Evolutionary conservation across 2,113 vertebrate genomes (phyloP).

Genomic region (Tachycineta bicolor): DNA sequence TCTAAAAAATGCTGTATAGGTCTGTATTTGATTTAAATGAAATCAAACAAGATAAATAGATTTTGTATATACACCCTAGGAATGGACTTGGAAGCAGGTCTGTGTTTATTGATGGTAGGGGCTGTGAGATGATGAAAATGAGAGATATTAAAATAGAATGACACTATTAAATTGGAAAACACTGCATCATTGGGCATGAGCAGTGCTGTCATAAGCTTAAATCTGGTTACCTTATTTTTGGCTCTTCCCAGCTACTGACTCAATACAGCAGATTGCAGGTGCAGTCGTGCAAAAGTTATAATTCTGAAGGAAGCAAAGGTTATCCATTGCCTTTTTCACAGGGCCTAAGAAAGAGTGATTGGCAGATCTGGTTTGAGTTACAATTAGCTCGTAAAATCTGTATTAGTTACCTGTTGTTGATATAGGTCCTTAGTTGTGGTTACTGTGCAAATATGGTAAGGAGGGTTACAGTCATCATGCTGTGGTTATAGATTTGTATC

Average conservation of each 20-base stretch:
- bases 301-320: not conserved
- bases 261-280: not conserved
- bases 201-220: not conserved
- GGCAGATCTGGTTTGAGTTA: not conserved
- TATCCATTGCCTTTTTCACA: not conserved
- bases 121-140: not conserved
- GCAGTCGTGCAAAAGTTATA: not conserved
- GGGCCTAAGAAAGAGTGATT: not conserved
- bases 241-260: not conserved
- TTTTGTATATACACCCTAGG: not conserved
- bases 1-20: not conserved
- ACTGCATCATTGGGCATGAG: not conserved
- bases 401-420: not conserved
- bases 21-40: not conserved
- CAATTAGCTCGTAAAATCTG: not conserved
- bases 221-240: not conserved
- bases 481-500: not conserved
- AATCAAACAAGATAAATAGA: not conserved
- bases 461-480: not conserved
- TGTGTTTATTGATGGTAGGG: not conserved
- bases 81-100: not conserved
- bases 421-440: not conserved
- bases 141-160: not conserved
- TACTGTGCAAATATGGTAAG: not conserved
- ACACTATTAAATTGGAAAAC: not conserved